These are phyloP conservation scores for Prunella fulvescens DNA, from an alignment of 2,113 vertebrate genomes.

Conservation along the genomic window DNA sequence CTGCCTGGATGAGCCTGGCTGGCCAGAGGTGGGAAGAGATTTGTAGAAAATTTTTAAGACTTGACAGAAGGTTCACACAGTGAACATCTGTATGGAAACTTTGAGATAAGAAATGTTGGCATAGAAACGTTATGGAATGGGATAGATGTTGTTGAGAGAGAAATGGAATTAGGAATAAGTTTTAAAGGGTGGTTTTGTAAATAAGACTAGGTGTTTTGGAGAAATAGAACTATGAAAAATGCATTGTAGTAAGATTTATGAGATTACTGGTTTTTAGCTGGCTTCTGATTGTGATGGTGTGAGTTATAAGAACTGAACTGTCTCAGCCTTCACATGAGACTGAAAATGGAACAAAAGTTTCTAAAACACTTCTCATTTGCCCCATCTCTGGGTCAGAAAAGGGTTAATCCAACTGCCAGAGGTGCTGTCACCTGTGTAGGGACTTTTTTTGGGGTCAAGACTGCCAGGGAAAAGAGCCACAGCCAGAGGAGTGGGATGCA, in stretches of 20 bases:
- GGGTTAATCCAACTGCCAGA: not conserved
- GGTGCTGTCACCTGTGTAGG: accelerated
- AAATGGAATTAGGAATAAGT: not conserved
- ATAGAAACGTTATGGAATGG: not conserved
- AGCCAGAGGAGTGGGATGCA: accelerated
- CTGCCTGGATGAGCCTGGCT: not conserved
- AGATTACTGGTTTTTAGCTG: not conserved
- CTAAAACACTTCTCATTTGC: not conserved
- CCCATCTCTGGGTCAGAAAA: not conserved
- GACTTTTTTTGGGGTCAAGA: not conserved
- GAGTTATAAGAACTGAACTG: not conserved
- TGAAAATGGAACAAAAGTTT: not conserved
- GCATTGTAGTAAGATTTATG: not conserved
- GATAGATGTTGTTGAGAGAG: not conserved
- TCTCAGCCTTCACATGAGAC: not conserved
- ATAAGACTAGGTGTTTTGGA: not conserved
- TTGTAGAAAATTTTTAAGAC: not conserved
- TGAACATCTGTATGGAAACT: not conserved
- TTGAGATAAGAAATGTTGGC: not conserved
- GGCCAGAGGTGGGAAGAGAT: not conserved
- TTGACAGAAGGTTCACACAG: not conserved
- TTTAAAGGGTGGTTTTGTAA: not conserved
- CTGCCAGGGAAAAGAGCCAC: not conserved
- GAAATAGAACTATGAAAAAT: not conserved
- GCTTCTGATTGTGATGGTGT: not conserved